Base-by-base conservation (phyloP, 2,113 vertebrate species). In the Bombycilla garrulus region DNA sequence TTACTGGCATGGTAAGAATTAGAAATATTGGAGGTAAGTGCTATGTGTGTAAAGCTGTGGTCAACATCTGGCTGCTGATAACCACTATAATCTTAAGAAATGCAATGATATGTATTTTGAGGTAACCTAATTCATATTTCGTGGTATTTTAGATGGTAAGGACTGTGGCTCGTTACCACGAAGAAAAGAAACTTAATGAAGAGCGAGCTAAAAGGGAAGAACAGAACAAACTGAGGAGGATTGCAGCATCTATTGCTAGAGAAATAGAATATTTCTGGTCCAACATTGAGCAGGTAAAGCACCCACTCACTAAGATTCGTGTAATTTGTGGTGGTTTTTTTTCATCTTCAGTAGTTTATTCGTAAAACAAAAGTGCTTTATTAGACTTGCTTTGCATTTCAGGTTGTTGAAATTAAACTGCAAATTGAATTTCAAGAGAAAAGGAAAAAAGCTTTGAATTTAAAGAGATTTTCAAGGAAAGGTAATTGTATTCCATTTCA, bases 241-340 rank as follows among this genome's bases (percentile, higher is more conserved):
- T 99, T 65, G 99, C 99, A 90, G 98, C 99, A 60, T 98, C 98
- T 11, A 98, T 99, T 67, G 99, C 99, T 23, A 97, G 98, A 78
- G 98, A 99, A 94, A 99, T 99, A 84, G 98, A 99, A 45, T 99
- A 98, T 85, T 99, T 99, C 96, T 99, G 99, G 99, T 98, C 98
- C 51, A 99, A 99, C 96, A 99, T 99, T 79, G 98, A 99, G 60
- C 99, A 99, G 98, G 99, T 99, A 42, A 86, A 76, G 23, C 40
- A 47, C 17, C 2, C 2, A 38, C 26, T 71, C 42, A n/a, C 0
- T 65, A 31, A 24, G 23, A 66, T 28, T 38, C 26, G 9, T 60
- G 44, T 31, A 51, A 17, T 24, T 58, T 29, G 13, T 48, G 22
- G 31, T 61, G 18, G 0, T 45, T 81, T 58, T 81, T 58, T 81